Percentiles rank a stretch among this genome's conserved stretches.
These are phyloP conservation scores for Nothobranchius kuhntae DNA, from an alignment of 2,113 vertebrate species.

Conservation along the genomic window DNA sequence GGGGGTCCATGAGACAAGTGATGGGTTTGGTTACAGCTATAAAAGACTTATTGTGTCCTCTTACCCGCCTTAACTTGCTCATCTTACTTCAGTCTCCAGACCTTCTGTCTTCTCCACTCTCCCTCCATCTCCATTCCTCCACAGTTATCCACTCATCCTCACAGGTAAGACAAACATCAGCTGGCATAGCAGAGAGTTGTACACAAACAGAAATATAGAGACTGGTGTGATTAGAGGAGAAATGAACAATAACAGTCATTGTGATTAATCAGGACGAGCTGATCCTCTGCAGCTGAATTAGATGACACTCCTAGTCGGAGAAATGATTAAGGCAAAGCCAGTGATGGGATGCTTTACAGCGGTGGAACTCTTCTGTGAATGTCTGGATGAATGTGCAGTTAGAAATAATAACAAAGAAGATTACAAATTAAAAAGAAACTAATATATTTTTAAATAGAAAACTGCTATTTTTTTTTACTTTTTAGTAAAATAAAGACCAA, in stretches of 20 bases:
- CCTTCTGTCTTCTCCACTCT: conserved; percentile 26
- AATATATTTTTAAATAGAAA: no score
- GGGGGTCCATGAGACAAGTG: conserved; percentile 17
- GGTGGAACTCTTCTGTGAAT: neutral
- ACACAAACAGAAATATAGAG: neutral
- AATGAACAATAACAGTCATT: neutral
- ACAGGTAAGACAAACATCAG: conserved; percentile 49
- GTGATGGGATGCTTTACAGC: neutral
- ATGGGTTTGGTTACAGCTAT: conserved; percentile 39
- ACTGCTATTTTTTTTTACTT: no score
- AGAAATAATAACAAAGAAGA: conserved; percentile 1
- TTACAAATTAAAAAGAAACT: neutral
- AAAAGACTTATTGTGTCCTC: conserved; percentile 55
- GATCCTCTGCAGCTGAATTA: conserved; percentile 8
- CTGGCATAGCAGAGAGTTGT: neutral
- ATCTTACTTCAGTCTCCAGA: conserved; percentile 32
- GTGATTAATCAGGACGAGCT: neutral
- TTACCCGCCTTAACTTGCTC: conserved; percentile 10
- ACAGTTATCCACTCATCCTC: conserved; percentile 38
- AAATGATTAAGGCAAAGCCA: neutral
- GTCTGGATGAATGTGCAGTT: neutral
- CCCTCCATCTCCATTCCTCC: conserved; percentile 33
- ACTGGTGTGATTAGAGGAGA: neutral
- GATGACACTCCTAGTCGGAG: neutral
- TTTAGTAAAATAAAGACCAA: no score